phyloP scores from a whole-genome alignment of 2,888 invertebrate species.

The Drosophila prostipennis region DNA sequence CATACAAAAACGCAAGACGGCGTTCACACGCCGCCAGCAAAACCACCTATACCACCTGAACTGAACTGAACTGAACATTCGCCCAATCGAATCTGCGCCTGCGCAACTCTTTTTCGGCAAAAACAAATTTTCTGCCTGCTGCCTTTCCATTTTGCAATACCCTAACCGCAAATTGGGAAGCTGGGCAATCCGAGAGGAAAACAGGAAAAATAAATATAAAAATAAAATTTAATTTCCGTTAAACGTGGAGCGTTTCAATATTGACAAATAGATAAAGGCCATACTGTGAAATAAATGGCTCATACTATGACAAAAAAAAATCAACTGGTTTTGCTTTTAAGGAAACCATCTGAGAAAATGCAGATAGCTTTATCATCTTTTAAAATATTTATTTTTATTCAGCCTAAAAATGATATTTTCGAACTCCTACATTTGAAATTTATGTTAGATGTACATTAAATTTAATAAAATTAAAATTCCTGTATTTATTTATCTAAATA shows the following conservation, averaged over 20 bases:
- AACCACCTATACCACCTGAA: not conserved
- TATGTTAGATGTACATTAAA: too few relatives aligned
- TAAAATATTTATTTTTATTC: too few relatives aligned
- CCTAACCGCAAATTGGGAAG: slow-evolving; percentile 28
- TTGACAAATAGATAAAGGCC: not conserved
- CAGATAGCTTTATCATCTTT: too few relatives aligned
- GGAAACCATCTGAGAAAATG: not conserved
- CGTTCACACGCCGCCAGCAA: slow-evolving; percentile 70
- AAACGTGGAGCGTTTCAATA: not conserved
- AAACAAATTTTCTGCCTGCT: slow-evolving; percentile 39
- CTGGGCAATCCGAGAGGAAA: slow-evolving; percentile 2
- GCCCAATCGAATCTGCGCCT: slow-evolving; percentile 74
- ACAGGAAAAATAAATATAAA: slow-evolving; percentile 16
- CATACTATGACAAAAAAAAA: not conserved
- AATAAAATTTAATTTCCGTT: slow-evolving; percentile 15
- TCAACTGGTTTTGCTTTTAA: not conserved
- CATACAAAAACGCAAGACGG: slow-evolving; percentile 63
- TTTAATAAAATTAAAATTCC: too few relatives aligned
- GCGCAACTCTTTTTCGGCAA: slow-evolving; percentile 65
- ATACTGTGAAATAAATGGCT: not conserved
- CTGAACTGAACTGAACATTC: slow-evolving; percentile 45
- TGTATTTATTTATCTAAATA: too few relatives aligned
- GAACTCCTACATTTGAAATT: too few relatives aligned
- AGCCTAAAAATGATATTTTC: too few relatives aligned
- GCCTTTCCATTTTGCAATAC: slow-evolving; percentile 73